Base-by-base conservation (phyloP, 2,797 vertebrate species). In the Agapornis canus region DNA sequence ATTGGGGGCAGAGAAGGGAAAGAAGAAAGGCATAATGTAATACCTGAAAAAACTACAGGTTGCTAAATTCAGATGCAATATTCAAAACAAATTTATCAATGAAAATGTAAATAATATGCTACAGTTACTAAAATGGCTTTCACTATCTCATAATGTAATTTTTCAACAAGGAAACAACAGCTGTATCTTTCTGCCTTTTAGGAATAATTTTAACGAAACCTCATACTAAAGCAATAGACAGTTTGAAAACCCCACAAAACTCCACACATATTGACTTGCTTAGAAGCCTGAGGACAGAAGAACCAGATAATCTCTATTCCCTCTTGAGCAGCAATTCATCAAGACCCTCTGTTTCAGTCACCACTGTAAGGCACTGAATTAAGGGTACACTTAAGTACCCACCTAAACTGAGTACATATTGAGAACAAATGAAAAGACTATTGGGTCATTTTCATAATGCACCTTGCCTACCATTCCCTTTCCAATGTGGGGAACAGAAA, bases 21-120 rank as follows among this genome's bases (percentile, higher is more conserved):
- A 66, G 92, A 48, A 73, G 80, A 91, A 91, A 70, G 71, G 73
- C 51, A 96, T 3, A 94, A 32, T 61, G 69, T 69, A 97, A 82
- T 76, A 71, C 25, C 25, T 49, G 52, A 96, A 82, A 92, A 90
- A 82, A 71, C 10, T 27, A 89, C n/a, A 95, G n/a, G 47, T 21
- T 87, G 56, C 64, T 83, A 71, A 63, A 92, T 73, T 94, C 39
- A 82, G 26, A 91, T 59, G 23, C 57, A 93, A 82, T 43, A 84
- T 13, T 64, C 69, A 83, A 70, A 57, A 66, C 3, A 81, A 76
- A 63, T 71, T 91, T 76, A 90, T 11, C 63, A 86, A 40, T 79
- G 35, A 85, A 75, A 76, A 77, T 42, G 8, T 14, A 79, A 89
- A 89, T 26, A 9, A 23, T 80, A 54, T 22, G 29, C 7, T 47